Evolutionary conservation across 2,797 vertebrate species (phyloP), one percentile per base, ranked within the genome.

Genomic region (Naso thynnoides): DNA sequence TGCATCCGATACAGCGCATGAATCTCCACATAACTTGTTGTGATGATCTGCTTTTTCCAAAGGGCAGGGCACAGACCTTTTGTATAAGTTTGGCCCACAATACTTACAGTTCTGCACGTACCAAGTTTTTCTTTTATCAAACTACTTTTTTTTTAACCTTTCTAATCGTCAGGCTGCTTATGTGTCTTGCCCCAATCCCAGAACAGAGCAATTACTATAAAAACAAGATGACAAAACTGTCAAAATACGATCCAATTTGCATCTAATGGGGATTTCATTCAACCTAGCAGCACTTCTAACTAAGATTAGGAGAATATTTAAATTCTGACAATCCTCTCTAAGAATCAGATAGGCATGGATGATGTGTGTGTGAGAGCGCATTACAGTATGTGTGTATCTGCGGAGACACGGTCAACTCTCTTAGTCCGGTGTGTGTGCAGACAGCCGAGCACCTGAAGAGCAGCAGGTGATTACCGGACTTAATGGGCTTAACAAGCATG

Each of bases 401-500:
- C 38, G 66, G 44, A 0, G 47, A 79, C 72, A 80, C 10, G 18
- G 42, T 68, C 19, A 63, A 84, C 81, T 66, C 55, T 44, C 67
- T 76, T 48, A 26, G 26, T 45, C 45, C 1, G 8, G 29, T 48
- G 39, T 60, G 55, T 41, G n/a, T n/a, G 72, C 77, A 73, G 81
- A 76, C 68, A 78, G 78, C 80, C 61, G 63, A 78, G 85, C 85
- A 78, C 70, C 89, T 85, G 76, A 81, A 70, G 81, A 87, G 76
- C 83, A 75, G 63, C 15, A 5, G 79, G 70, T 86, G 87, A 91
- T 91, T 86, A 86, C 68, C 49, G 60, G 70, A 68, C 78, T 82
- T 91, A 92, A 92, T 92, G 82, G 86, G 75, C 79, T 87, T 88
- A 92, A 93, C 82, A 86, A 90, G 83, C 75, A 78, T 82, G 89